phyloP scores from a whole-genome alignment of 1,140 invertebrate species.

The Plectrocnemia conspersa region DNA sequence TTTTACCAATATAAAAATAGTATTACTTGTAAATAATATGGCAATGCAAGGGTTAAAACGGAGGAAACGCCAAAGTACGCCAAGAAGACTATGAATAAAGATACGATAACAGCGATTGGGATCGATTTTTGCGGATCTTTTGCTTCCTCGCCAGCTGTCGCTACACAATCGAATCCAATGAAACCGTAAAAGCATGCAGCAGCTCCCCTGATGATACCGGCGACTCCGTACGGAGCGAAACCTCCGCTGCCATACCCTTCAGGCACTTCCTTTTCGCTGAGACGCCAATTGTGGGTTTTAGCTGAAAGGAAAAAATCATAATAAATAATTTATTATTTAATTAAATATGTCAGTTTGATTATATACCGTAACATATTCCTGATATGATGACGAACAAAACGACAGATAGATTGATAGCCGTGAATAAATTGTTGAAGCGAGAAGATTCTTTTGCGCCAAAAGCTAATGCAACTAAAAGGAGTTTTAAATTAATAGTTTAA shows the following conservation, averaged over 20 bases:
- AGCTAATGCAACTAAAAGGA: conserved; percentile 61
- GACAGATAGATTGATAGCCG: conserved; percentile 75
- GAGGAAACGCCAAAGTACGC: conserved; percentile 84
- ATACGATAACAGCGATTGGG: conserved; percentile 81
- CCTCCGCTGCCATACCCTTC: conserved; percentile 63
- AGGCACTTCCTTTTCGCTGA: conserved; percentile 45
- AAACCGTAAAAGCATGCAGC: conserved; percentile 90
- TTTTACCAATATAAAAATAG: background rate
- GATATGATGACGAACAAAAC: conserved; percentile 78
- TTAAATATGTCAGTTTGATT: too few relatives aligned
- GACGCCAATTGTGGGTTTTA: conserved; percentile 63
- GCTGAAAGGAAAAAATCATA: conserved; percentile 41
- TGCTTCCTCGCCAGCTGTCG: conserved; percentile 80
- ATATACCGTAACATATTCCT: conserved; percentile 68
- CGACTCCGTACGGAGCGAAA: conserved; percentile 76
- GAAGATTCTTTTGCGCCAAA: conserved; percentile 83
- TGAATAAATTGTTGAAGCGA: conserved; percentile 78
- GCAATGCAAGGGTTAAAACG: conserved; percentile 82
- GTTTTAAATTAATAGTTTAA: background rate
- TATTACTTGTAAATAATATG: conserved; percentile 74
- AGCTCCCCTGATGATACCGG: conserved; percentile 75
- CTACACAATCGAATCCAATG: conserved; percentile 86
- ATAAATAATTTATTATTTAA: too few relatives aligned
- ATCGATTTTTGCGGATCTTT: conserved; percentile 84
- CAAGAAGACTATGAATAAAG: conserved; percentile 75